Base-by-base conservation (phyloP, 2,797 vertebrate species). In the Semotilus atromaculatus region DNA sequence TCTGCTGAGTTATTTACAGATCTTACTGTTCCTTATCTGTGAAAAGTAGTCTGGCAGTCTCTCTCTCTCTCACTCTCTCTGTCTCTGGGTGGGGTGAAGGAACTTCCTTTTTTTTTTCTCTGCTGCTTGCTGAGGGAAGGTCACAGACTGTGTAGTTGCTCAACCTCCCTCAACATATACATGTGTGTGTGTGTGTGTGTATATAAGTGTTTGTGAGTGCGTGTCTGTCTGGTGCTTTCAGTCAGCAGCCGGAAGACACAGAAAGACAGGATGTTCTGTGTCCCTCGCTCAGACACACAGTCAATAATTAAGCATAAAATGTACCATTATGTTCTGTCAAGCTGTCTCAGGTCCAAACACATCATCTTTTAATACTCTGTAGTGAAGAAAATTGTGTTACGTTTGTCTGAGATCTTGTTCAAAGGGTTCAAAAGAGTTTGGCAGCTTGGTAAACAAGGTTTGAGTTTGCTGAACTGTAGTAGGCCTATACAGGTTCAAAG, bases 181-280 rank as follows among this genome's bases (percentile, higher is more conserved):
- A 9, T 85, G 34, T 81, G 18, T 86, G 43, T 82, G 29, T 85
- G 70, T 34, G 36, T 36, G 36, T 36, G 36, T 36, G 36, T 81
- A 66, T 86, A 18, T 72, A 66, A 78, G 81, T 84, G 78, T 86
- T 73, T 87, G 68, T 86, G 74, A 86, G 70, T 82, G 36, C 88
- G 86, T 89, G 34, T 73, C 90, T 94, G 95, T 92, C 94, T 95
- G 92, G 90, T 92, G 77, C 81, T 77, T 92, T 90, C 90, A 92
- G 91, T 90, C 90, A 93, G 92, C 91, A 93, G 91, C 92, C 91
- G 93, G 94, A 95, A 93, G 92, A 85, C 89, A 91, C 93, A 94
- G 93, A 94, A 95, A 96, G 95, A 96, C 94, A 93, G 95, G 94
- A 94, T 94, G 88, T 95, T 89, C 91, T 68, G 45, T 77, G 84